phyloP scores from a whole-genome alignment of 2,888 invertebrate species.

The Thymelicus sylvestris region DNA sequence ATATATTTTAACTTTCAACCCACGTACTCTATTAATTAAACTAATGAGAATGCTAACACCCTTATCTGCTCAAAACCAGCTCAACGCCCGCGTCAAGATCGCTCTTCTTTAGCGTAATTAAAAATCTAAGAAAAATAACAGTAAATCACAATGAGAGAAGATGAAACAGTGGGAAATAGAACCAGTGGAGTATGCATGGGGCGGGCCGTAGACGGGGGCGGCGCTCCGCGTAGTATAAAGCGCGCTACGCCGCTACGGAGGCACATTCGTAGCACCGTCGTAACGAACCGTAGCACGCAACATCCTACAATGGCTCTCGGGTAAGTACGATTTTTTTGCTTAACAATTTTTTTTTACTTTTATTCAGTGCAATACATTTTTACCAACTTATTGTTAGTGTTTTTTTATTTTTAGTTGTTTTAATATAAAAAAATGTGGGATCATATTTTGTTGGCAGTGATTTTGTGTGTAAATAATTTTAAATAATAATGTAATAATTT shows the following conservation, averaged over 20 bases:
- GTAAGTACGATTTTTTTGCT: constrained; percentile 47
- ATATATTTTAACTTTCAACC: not conserved
- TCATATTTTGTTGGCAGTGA: no score
- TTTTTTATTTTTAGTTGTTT: no score
- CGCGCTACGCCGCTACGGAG: constrained; percentile 45
- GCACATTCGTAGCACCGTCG: constrained; percentile 52
- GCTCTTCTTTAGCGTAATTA: constrained; percentile 17
- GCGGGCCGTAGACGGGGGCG: constrained; percentile 54
- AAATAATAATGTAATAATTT: no score
- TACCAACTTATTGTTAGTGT: no score
- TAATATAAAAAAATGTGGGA: no score
- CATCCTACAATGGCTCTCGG: constrained; percentile 56
- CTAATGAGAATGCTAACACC: not conserved
- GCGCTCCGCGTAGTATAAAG: constrained; percentile 65
- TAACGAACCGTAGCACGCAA: constrained; percentile 47
- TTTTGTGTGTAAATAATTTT: no score
- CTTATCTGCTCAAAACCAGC: not conserved
- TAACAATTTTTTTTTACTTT: not conserved
- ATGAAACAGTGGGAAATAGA: not conserved
- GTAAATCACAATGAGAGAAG: constrained; percentile 39
- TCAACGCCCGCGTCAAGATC: constrained; percentile 11
- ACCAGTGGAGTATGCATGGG: constrained; percentile 48
- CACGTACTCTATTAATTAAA: not conserved
- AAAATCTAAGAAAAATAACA: constrained; percentile 33
- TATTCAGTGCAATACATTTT: not conserved